Conservation (phyloP, 2,888 invertebrate genomes). For the Sinopyrophorus schimmeli region DNA sequence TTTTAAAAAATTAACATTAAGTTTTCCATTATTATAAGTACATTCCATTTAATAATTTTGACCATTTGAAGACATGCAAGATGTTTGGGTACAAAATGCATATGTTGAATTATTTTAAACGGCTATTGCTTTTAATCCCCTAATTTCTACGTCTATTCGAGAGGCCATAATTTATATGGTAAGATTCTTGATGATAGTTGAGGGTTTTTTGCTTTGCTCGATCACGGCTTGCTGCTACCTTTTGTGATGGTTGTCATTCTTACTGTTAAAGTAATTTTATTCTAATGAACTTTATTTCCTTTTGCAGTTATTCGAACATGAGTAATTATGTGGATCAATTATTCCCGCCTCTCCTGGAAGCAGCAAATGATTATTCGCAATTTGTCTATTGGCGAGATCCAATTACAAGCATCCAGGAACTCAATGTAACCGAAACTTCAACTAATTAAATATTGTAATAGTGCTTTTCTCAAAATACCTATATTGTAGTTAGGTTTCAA, state of each 20-base stretch:
- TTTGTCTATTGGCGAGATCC: conserved; percentile 95
- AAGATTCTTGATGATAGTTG: conserved; percentile 4
- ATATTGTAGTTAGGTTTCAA: no score
- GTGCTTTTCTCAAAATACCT: background rate
- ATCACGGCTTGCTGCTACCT: background rate
- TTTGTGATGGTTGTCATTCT: no score
- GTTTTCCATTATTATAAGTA: no score
- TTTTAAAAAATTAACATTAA: no score
- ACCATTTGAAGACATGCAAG: no score
- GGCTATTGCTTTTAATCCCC: no score
- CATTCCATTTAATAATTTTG: no score
- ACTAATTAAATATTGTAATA: conserved; percentile 1
- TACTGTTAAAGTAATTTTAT: no score
- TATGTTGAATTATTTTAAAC: conserved; percentile 11
- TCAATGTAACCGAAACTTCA: conserved; percentile 10
- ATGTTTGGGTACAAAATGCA: no score
- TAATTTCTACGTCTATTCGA: background rate
- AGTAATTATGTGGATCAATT: conserved; percentile 93
- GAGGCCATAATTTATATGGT: conserved; percentile 13
- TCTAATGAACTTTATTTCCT: conserved; percentile 34
- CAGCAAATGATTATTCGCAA: conserved; percentile 75
- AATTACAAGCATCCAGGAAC: conserved; percentile 59
- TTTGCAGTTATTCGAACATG: conserved; percentile 89
- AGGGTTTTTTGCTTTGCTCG: background rate
- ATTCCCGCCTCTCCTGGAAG: conserved; percentile 81